Evolutionary conservation across 2,888 invertebrate species (phyloP), one percentile per base, ranked within the genome.

Genomic region (Drosophila kuntzei): DNA sequence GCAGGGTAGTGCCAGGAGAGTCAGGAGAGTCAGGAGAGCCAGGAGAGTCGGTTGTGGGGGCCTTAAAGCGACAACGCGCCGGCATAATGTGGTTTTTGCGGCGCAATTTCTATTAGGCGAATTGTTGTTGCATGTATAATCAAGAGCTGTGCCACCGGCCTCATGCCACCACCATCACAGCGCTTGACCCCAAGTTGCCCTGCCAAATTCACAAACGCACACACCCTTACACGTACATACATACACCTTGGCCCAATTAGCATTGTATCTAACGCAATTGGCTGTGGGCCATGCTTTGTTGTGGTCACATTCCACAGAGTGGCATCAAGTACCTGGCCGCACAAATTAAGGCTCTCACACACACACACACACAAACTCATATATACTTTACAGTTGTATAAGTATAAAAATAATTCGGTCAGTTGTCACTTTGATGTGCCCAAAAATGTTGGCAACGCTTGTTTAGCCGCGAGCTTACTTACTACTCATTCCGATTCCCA

Each of bases 61-160:
- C 54, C 58, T 76, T 76, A 59, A 63, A 58, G 79, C 80, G 68
- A 74, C 69, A 80, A 74, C 67, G 65, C 70, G 84, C 87, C 87
- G 76, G 85, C 87, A 89, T 89, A 87, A 79, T 89, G 86, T 68
- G 84, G 84, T 82, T 85, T 69, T 71, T 85, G 84, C 70, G 89
- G 87, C 74, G 69, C 69, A 89, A 71, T 88, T 83, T 78, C 86
- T 85, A 86, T 88, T 80, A 74, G 62, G 69, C 66, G 57, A 78
- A 47, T 84, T 83, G 70, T 72, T 76, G 67, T 71, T 75, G 75
- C 76, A 79, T 72, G 66, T 65, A 83, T 86, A 67, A 79, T 87
- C 70, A 81, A 75, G 79, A 50, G 55, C 43, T 34, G 20, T 25
- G 32, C 29, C 29, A n/a, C 53, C n/a, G 41, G 32, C 50, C 47